Evolutionary conservation across 2,113 vertebrate species (phyloP), one percentile per base, ranked within the genome.

Genomic region (Elephas maximus): DNA sequence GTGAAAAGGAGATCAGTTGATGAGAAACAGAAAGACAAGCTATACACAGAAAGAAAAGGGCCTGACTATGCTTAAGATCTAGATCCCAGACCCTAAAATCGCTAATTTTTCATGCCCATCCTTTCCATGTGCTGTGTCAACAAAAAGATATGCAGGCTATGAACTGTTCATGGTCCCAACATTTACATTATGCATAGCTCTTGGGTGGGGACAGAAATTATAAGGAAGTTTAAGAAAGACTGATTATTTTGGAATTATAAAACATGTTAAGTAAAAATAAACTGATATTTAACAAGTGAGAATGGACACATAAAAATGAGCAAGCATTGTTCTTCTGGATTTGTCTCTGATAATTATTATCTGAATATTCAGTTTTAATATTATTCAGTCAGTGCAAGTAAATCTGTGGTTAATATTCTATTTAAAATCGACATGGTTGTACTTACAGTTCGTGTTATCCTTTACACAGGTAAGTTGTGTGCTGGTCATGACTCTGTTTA

Each of bases 241-340:
- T 76, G 6, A 87, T 8, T 18, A 44, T 85, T 97, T 95, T 91
- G 1, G 8, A 14, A 48, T 51, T 78, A 21, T 89, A 80, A 94
- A 95, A 78, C 6, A 41, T 26, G 73, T 17, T 45, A 79, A 2
- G 24, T 88, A 86, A 87, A 95, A 95, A 60, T 28, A 79, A 88
- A 4, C 5, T 78, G 26, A 71, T 60, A 74, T 3, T 63, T 81
- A 91, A 69, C n/a, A 76, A 74, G 3, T 5, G 0, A 79, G 60
- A 94, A 94, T 10, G 45, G 24, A 88, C 1, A 30, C 20, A 60
- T 82, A 69, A 77, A 93, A 76, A 67, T 83, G 21, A 24, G 78
- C 33, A 95, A 76, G 0, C 45, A 83, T 33, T 2, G 18, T 81
- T 30, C 17, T 71, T 10, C 5, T 78, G 33, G 20, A 92, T 79